These are phyloP conservation scores for Drosophila limbata DNA, from an alignment of 2,888 invertebrate genomes.

Conservation along the genomic window DNA sequence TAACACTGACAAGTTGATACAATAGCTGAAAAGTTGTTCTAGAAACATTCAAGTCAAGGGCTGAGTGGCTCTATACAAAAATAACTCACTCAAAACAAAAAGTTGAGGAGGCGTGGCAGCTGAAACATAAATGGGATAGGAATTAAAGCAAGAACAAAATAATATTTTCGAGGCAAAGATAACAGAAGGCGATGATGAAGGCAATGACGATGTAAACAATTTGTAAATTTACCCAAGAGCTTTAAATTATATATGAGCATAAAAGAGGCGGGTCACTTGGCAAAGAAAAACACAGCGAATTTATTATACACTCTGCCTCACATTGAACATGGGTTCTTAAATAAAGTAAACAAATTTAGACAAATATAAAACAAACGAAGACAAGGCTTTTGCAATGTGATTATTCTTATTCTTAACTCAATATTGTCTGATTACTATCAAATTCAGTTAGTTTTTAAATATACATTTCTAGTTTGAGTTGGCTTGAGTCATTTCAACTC, in stretches of 20 bases:
- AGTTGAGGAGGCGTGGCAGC: slow-evolving; percentile 22
- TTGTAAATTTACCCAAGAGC: slow-evolving; percentile 34
- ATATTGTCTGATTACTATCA: too few relatives aligned
- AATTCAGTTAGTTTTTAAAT: too few relatives aligned
- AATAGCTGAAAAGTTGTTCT: slow-evolving; percentile 28
- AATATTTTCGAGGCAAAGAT: not conserved
- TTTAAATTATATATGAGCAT: slow-evolving; percentile 36
- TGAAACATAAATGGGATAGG: not conserved
- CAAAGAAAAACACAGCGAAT: slow-evolving; percentile 4
- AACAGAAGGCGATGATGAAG: not conserved
- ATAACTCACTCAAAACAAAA: not conserved
- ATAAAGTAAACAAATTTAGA: not conserved
- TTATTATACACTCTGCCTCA: not conserved
- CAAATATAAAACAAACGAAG: not conserved
- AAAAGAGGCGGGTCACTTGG: slow-evolving; percentile 2
- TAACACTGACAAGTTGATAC: slow-evolving; percentile 18
- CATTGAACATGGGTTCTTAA: not conserved
- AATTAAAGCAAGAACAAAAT: slow-evolving; percentile 30
- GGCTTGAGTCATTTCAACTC: not conserved
- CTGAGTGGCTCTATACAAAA: slow-evolving; percentile 4
- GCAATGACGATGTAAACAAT: slow-evolving; percentile 3
- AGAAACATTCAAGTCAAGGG: not conserved
- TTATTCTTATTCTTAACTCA: too few relatives aligned
- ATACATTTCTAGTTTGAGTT: not conserved
- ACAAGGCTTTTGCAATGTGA: too few relatives aligned